These are phyloP conservation scores for Arge pagana DNA, from an alignment of 2,888 invertebrate genomes.

Conservation along the genomic window DNA sequence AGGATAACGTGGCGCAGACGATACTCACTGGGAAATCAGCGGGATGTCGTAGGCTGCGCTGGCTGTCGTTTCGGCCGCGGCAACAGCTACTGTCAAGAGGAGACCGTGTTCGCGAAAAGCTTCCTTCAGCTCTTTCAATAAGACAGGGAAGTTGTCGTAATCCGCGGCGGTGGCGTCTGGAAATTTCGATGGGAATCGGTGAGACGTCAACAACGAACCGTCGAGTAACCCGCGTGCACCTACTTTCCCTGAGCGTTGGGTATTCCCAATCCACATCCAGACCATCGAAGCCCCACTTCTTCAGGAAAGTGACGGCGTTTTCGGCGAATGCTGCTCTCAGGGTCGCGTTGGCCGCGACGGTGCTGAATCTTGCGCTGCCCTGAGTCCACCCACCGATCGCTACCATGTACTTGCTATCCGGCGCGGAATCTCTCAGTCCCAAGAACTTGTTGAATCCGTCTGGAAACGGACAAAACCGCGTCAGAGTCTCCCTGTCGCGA, in stretches of 20 bases:
- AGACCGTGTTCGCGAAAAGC: slow-evolving; percentile 48
- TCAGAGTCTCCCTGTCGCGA: too few species aligned
- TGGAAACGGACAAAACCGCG: neutral
- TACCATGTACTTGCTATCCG: slow-evolving; percentile 75
- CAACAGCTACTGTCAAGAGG: slow-evolving; percentile 52
- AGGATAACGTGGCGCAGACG: too few species aligned
- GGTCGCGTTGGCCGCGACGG: slow-evolving; percentile 66
- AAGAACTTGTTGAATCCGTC: too few species aligned
- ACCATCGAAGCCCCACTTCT: slow-evolving; percentile 69
- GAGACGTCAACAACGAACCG: neutral
- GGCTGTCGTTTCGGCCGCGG: slow-evolving; percentile 43
- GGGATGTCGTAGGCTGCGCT: slow-evolving; percentile 31
- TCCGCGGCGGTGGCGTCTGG: neutral
- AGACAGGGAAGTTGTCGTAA: slow-evolving; percentile 39
- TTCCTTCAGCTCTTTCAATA: slow-evolving; percentile 48
- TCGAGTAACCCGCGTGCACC: neutral
- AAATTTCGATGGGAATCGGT: neutral
- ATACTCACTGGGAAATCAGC: slow-evolving; percentile 13
- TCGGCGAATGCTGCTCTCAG: slow-evolving; percentile 68
- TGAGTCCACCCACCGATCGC: slow-evolving; percentile 80
- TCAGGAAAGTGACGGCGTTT: slow-evolving; percentile 66
- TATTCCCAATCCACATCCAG: slow-evolving; percentile 78
- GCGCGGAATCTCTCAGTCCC: too few species aligned
- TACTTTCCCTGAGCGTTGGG: slow-evolving; percentile 79
- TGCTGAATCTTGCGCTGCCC: too few species aligned